Evolutionary conservation across 2,888 invertebrate genomes (phyloP), one percentile per base, ranked within the genome.

Genomic region (Parthenolecanium corni): DNA sequence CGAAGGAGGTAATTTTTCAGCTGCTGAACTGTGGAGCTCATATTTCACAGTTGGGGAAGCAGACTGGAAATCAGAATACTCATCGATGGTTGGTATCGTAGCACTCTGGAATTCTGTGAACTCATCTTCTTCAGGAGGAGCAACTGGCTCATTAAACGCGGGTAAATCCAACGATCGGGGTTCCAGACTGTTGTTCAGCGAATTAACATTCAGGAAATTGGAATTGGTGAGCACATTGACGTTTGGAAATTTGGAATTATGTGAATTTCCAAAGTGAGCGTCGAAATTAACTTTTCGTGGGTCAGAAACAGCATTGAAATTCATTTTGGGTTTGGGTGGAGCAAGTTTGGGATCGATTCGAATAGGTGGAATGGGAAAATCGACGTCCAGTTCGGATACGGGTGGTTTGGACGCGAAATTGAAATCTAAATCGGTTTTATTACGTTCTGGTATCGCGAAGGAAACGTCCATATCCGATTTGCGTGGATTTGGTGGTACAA

Each of bases 61-160:
- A 21, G 64, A 65, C 64, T 67, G 67, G 24, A 68, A 68, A 65
- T 67, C 65, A 4, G 64, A 57, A 53, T 67, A 68, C 36, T 68
- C 67, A 49, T 67, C 66, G 51, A 57, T 62, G 54, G 56, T 57
- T 14, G 51, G 47, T 52, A 65, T 49, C 16, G 66, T 58, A 47
- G 67, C 68, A 68, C 76, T 77, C 69, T 78, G 77, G 66, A 78
- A 78, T 25, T 78, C 78, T 1, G 75, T 74, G 67, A 78, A 78
- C 16, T 78, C 78, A 66, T 77, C 77, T 24, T 63, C 63, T 18
- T 38, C 36, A 23, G n/a, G 6, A 1, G 31, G 24, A 18, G 36
- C 23, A 16, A 20, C 24, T 31, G 16, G 6, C 3, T 25, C 21
- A 31, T 23, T 31, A 16, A 58, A 49, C 2, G 16, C 23, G 9